Conservation (phyloP, 2,888 invertebrate genomes). For the Eledona agricola region DNA sequence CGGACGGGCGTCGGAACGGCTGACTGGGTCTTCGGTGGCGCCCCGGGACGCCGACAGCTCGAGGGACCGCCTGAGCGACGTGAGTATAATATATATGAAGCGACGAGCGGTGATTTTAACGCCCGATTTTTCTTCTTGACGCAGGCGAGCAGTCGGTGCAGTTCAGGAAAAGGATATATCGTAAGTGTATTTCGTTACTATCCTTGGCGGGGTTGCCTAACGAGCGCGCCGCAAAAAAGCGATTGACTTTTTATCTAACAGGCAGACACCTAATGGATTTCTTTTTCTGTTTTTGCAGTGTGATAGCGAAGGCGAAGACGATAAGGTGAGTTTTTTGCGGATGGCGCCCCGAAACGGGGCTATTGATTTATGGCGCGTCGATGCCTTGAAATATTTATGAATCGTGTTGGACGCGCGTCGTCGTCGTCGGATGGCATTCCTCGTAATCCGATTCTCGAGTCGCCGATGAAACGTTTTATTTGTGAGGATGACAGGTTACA, state of each 20-base stretch:
- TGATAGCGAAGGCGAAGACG: slow-evolving; percentile 93
- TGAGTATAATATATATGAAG: slow-evolving; percentile 64
- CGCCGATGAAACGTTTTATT: slow-evolving; percentile 27
- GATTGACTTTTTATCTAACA: slow-evolving; percentile 53
- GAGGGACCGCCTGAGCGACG: slow-evolving; percentile 86
- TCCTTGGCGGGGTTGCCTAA: background rate
- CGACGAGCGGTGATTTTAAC: slow-evolving; percentile 24
- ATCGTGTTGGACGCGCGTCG: slow-evolving; percentile 15
- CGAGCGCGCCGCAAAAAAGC: slow-evolving; percentile 39
- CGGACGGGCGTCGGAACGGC: slow-evolving; percentile 82
- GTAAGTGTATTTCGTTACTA: slow-evolving; percentile 72
- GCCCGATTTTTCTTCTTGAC: slow-evolving; percentile 63
- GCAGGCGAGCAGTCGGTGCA: slow-evolving; percentile 91
- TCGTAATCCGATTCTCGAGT: slow-evolving; percentile 18
- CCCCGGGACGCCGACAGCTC: slow-evolving; percentile 83
- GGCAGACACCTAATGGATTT: slow-evolving; percentile 56
- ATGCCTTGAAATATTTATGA: slow-evolving; percentile 29
- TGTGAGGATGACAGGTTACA: slow-evolving; percentile 22
- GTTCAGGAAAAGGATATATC: slow-evolving; percentile 94
- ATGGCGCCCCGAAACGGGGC: too few relatives aligned
- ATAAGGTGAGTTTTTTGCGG: slow-evolving; percentile 79
- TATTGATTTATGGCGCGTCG: slow-evolving; percentile 23
- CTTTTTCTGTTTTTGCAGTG: slow-evolving; percentile 76
- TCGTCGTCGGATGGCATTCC: slow-evolving; percentile 11
- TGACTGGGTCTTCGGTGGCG: slow-evolving; percentile 79